phyloP scores from a whole-genome alignment of 2,888 invertebrate species.

The Euplagia quadripunctaria region DNA sequence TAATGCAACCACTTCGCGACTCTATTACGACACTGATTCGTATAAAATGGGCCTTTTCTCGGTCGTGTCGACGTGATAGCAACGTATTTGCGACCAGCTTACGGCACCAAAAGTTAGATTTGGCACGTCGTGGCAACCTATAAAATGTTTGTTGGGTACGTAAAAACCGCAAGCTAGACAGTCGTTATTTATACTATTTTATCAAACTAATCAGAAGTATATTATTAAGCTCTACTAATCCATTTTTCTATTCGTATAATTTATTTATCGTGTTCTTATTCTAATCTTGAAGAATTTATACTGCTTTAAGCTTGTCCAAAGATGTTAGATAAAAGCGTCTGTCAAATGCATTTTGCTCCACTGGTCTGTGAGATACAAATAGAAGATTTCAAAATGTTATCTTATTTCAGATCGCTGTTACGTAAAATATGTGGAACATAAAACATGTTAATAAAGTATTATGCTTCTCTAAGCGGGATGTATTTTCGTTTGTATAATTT shows the following conservation, averaged over 20 bases:
- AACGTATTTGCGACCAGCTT: too few species aligned
- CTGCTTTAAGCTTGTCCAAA: constrained; percentile 21
- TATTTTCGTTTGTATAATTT: constrained; percentile 16
- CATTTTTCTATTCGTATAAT: background rate
- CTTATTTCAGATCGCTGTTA: constrained; percentile 6
- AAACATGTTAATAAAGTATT: constrained; percentile 6
- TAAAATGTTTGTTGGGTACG: too few species aligned
- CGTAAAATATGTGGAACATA: constrained; percentile 9
- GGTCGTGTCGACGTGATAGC: too few species aligned
- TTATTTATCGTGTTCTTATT: constrained; percentile 17
- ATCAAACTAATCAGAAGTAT: background rate
- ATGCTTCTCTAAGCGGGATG: constrained; percentile 6
- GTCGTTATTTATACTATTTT: background rate
- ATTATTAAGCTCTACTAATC: too few species aligned
- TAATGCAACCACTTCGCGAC: too few species aligned
- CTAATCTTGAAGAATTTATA: constrained; percentile 23
- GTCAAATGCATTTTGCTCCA: constrained; percentile 35
- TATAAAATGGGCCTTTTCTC: too few species aligned
- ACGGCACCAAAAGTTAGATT: too few species aligned
- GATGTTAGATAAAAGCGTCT: constrained; percentile 41
- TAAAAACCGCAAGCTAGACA: too few species aligned
- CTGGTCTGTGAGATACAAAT: constrained; percentile 30
- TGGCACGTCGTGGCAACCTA: too few species aligned
- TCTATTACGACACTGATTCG: too few species aligned
- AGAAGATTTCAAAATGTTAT: constrained; percentile 20